A percentile compares a stretch with the other conserved stretches of the same genome.
Conservation (phyloP, 64 coral and sea anemone genomes). For the Platygyra sinensis region DNA sequence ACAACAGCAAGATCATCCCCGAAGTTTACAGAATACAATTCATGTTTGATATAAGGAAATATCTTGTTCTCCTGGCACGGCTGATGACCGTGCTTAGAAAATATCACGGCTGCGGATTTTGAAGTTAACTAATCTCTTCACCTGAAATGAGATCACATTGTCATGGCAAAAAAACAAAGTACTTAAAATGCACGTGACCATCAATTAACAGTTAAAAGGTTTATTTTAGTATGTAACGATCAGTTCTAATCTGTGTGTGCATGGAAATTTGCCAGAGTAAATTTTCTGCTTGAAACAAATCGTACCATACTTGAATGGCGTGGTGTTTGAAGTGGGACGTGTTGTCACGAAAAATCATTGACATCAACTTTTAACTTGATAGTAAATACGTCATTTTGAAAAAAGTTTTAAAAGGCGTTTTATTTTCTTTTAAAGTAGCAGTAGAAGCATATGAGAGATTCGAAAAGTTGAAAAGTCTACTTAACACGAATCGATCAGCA, state of each 20-base stretch:
- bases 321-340: background rate
- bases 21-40: no score
- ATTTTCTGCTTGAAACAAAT: background rate
- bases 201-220: background rate
- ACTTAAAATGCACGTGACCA: background rate
- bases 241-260: slow-evolving; percentile 19
- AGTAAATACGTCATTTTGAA: background rate
- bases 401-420: background rate
- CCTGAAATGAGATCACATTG: background rate
- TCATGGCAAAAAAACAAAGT: background rate
- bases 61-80: no score
- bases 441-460: no score
- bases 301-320: background rate
- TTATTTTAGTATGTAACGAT: background rate
- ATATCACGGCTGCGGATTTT: background rate
- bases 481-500: no score
- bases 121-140: background rate
- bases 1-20: no score
- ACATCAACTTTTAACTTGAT: background rate
- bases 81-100: no score
- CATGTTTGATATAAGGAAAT: no score
- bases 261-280: slow-evolving; percentile 30
- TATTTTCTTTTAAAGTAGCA: no score
- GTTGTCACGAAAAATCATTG: slow-evolving; percentile 10
- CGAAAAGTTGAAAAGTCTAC: no score